Evolutionary conservation across 2,113 vertebrate genomes (phyloP).

Genomic region (Alaudala cheleensis): DNA sequence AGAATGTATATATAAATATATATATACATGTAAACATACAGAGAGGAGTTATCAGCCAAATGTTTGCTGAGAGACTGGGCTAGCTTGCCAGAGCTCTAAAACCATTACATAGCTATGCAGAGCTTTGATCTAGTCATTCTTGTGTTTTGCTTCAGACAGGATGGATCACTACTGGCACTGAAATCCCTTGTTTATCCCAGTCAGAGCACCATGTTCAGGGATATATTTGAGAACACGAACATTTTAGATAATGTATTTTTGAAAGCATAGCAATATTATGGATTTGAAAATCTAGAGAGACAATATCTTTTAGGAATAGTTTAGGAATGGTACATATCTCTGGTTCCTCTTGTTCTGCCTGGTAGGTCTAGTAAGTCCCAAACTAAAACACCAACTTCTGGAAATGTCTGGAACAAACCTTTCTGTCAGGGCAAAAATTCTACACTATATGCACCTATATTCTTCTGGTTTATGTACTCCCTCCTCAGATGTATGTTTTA

Average conservation of each 20-base stretch:
- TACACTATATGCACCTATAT: neutral
- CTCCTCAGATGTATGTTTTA: neutral
- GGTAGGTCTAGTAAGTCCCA: neutral
- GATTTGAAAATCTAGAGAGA: neutral
- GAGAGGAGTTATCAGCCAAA: neutral
- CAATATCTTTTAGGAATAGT: neutral
- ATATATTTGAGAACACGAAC: neutral
- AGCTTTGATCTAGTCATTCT: accelerated
- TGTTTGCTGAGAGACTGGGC: neutral
- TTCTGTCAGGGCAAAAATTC: neutral
- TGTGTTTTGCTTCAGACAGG: neutral
- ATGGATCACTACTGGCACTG: neutral
- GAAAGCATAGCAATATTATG: neutral
- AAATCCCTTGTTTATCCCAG: neutral
- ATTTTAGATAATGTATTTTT: neutral
- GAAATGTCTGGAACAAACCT: neutral
- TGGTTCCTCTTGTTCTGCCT: neutral
- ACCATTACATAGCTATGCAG: neutral
- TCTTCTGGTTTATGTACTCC: neutral
- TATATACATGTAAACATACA: no score
- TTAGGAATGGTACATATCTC: neutral
- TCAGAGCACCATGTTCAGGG: neutral
- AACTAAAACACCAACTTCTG: neutral
- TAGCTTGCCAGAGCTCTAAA: neutral
- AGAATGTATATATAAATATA: neutral